Evolutionary conservation across 37 sponge, comb jelly and placozoan species (phyloP).

Genomic region (Axinella damicornis): DNA sequence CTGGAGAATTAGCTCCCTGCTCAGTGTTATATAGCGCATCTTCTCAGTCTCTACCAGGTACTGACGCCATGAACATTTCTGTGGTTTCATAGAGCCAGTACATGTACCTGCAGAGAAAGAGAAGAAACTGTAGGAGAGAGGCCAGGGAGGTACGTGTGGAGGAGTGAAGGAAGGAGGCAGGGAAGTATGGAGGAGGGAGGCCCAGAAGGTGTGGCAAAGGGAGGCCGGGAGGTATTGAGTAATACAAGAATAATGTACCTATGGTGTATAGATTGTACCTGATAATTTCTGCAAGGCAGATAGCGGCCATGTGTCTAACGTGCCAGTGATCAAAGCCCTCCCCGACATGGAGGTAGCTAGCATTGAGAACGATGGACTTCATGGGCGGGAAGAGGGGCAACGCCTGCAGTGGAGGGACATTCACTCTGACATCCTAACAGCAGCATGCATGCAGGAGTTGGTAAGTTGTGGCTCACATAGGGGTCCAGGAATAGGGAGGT

Average conservation of each 20-base stretch:
- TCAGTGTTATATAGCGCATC: no score
- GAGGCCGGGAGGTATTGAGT: background rate
- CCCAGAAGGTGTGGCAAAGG: background rate
- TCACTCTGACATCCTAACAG: background rate
- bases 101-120: no score
- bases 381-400: constrained; percentile 20
- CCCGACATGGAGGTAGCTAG: constrained; percentile 10
- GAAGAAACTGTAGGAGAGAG: no score
- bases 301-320: constrained; percentile 56
- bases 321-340: constrained; percentile 48
- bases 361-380: constrained; percentile 39
- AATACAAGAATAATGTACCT: background rate
- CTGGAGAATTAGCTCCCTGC: no score
- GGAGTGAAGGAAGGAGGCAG: no score
- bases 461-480: constrained; percentile 17
- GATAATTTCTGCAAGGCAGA: constrained; percentile 51
- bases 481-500: constrained; percentile 67
- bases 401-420: constrained; percentile 21
- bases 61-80: no score
- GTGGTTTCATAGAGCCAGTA: no score
- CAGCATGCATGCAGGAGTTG: background rate
- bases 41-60: no score
- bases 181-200: no score
- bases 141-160: no score
- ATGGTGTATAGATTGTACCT: constrained; percentile 32